Evolutionary conservation across 2,113 vertebrate genomes (phyloP).

Genomic region (Apteryx owenii): DNA sequence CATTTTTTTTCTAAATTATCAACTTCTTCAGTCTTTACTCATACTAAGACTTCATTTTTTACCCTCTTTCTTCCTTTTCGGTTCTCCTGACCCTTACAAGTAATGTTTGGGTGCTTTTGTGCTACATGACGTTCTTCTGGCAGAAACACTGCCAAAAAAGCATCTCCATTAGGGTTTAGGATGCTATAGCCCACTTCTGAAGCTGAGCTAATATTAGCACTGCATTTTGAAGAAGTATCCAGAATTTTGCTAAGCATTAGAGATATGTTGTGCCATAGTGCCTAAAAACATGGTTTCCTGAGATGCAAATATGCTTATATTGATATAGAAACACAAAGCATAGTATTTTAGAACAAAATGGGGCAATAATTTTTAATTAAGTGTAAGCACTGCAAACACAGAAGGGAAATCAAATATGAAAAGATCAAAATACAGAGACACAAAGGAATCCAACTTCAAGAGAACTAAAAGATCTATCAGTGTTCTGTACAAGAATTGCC

Average conservation of each 20-base stretch:
- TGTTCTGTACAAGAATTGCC: not conserved
- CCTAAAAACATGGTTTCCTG: not conserved
- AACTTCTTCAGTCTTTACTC: not conserved
- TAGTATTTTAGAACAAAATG: not conserved
- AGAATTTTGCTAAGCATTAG: not conserved
- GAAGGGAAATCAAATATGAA: not conserved
- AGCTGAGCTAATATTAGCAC: not conserved
- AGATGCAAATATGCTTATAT: not conserved
- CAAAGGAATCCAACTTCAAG: not conserved
- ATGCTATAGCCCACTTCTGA: not conserved
- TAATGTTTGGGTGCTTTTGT: not conserved
- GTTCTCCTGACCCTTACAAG: not conserved
- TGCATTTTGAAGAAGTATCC: not conserved
- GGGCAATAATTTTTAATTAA: not conserved
- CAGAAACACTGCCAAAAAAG: not conserved
- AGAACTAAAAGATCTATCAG: not conserved
- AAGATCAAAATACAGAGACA: not conserved
- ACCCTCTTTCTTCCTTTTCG: not conserved
- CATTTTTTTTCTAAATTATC: not conserved
- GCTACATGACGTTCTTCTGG: not conserved
- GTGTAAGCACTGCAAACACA: not conserved
- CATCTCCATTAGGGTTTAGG: accelerated
- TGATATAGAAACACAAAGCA: not conserved
- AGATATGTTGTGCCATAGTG: not conserved
- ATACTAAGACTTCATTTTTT: too few species aligned